Percentiles rank a stretch among this genome's conserved stretches.
Conservation (phyloP, 2,888 invertebrate genomes). For the Cephus nigrinus region DNA sequence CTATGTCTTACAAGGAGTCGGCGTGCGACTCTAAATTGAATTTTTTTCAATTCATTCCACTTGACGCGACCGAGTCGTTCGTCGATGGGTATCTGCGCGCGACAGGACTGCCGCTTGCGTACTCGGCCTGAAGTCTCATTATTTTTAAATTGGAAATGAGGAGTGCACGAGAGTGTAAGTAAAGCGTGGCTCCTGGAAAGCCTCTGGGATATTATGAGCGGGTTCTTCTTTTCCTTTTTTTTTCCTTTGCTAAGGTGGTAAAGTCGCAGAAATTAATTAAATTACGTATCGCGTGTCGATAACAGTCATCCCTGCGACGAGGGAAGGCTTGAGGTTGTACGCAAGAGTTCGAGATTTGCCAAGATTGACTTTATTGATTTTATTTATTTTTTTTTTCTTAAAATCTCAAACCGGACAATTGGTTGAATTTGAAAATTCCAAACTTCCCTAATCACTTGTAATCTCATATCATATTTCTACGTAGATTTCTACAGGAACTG, state of each 20-base stretch:
- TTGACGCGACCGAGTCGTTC: constrained; percentile 36
- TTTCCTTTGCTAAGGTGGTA: neutral
- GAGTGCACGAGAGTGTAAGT: constrained; percentile 36
- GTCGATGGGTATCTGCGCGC: constrained; percentile 47
- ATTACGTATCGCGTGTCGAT: constrained; percentile 5
- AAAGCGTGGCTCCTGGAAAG: neutral
- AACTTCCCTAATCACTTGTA: neutral
- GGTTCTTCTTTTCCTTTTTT: neutral
- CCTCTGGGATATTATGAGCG: neutral
- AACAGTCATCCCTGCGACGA: neutral
- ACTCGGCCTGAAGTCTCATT: constrained; percentile 49
- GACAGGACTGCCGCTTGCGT: constrained; percentile 41
- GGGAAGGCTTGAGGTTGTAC: neutral
- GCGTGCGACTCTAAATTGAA: constrained; percentile 43
- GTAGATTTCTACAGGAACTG: neutral
- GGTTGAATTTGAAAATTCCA: neutral
- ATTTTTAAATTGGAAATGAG: constrained; percentile 55
- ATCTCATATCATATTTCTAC: neutral
- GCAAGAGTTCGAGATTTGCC: neutral
- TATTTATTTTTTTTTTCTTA: neutral
- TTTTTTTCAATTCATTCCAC: constrained; percentile 51
- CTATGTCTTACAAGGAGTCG: constrained; percentile 22
- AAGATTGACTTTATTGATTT: neutral
- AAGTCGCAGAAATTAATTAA: constrained; percentile 7
- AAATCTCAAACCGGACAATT: neutral